Conservation (phyloP, 2,888 invertebrate genomes). For the Scaptomyza caliginosa region DNA sequence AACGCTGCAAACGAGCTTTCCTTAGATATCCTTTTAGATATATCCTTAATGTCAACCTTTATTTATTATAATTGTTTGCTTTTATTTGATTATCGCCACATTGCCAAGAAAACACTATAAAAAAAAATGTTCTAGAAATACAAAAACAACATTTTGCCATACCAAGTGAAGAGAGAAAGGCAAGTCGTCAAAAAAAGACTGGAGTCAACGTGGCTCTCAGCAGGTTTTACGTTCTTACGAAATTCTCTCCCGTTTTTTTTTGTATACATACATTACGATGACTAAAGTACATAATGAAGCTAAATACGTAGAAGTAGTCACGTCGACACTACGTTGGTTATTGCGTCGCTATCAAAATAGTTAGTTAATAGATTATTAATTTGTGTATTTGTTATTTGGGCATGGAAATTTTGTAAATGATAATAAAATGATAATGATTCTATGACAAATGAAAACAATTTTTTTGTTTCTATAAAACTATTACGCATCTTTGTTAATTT, state of each 20-base stretch:
- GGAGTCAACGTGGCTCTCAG: slow-evolving; percentile 44
- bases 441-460: not conserved
- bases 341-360: slow-evolving; percentile 39
- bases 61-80: not conserved
- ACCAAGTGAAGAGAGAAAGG: slow-evolving; percentile 16
- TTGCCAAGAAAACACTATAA: not conserved
- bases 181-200: slow-evolving; percentile 13
- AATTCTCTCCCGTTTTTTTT: slow-evolving; percentile 64
- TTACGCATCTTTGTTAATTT: not conserved
- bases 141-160: slow-evolving; percentile 2
- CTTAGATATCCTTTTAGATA: too few relatives aligned
- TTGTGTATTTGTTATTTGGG: not conserved
- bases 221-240: slow-evolving; percentile 44
- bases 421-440: not conserved
- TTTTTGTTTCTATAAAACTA: not conserved
- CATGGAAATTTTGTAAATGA: slow-evolving; percentile 5
- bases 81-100: slow-evolving; percentile 4
- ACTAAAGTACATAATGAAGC: slow-evolving; percentile 46
- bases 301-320: slow-evolving; percentile 53
- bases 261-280: slow-evolving; percentile 56
- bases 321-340: slow-evolving; percentile 38
- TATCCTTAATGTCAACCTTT: not conserved
- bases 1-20: not conserved
- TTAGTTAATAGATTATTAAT: slow-evolving; percentile 13
- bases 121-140: slow-evolving; percentile 31